Conservation (phyloP, 1,140 invertebrate genomes). For the Lethrus apterus region DNA sequence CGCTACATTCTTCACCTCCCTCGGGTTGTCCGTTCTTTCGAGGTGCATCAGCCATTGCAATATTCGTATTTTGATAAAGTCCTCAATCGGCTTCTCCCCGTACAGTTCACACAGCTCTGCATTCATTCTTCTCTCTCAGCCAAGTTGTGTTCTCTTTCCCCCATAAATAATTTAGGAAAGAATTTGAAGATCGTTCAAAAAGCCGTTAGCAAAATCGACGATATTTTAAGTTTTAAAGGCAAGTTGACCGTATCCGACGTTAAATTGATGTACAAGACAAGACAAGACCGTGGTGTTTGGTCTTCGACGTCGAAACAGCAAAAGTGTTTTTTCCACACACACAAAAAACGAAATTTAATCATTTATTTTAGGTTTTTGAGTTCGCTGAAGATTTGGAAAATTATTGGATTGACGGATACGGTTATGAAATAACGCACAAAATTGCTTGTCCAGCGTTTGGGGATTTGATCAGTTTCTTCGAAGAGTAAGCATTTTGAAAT, state of each 20-base stretch:
- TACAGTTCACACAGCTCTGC: too few species aligned
- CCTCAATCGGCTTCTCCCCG: too few species aligned
- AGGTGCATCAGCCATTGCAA: too few species aligned
- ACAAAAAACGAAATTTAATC: slow-evolving; percentile 20
- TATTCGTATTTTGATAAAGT: too few species aligned
- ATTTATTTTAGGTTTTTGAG: slow-evolving; percentile 60
- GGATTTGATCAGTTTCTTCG: slow-evolving; percentile 50
- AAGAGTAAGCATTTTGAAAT: not conserved
- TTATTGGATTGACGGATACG: slow-evolving; percentile 57
- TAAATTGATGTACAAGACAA: slow-evolving; percentile 60
- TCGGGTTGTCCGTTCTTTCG: too few species aligned
- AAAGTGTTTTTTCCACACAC: slow-evolving; percentile 1
- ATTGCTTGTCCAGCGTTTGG: slow-evolving; percentile 64
- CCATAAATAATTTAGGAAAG: too few species aligned
- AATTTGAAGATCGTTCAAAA: slow-evolving; percentile 52
- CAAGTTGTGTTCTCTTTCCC: too few species aligned
- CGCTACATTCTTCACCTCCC: too few species aligned
- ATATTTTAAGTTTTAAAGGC: too few species aligned
- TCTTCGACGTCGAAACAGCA: slow-evolving; percentile 16
- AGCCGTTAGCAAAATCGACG: slow-evolving; percentile 53
- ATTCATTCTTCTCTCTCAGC: too few species aligned
- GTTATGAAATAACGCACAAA: slow-evolving; percentile 53
- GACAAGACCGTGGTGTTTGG: slow-evolving; percentile 30
- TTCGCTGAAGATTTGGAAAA: slow-evolving; percentile 74
- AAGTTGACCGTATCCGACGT: slow-evolving; percentile 58